Conservation (phyloP, 2,797 vertebrate genomes). For the Siniperca undulata region DNA sequence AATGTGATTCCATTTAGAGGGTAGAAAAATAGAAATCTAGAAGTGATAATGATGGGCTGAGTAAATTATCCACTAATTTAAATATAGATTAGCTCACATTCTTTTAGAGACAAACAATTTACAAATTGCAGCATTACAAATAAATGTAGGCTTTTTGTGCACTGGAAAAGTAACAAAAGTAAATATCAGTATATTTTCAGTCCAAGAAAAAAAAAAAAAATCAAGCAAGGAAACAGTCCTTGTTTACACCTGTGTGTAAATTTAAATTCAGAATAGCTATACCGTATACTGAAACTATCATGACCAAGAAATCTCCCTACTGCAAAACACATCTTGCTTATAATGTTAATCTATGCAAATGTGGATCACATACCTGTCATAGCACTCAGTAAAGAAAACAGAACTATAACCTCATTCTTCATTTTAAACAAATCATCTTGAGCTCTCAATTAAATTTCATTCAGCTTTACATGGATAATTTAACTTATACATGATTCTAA, state of each 20-base stretch:
- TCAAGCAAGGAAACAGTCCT: conserved; percentile 30
- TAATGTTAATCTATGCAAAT: conserved; percentile 39
- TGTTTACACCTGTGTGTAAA: conserved; percentile 31
- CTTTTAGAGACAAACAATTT: conserved; percentile 34
- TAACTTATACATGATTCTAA: conserved; percentile 27
- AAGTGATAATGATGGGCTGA: conserved; percentile 29
- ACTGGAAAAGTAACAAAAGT: conserved; percentile 39
- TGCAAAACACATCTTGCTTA: conserved; percentile 19
- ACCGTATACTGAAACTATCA: conserved; percentile 22
- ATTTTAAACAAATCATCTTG: conserved; percentile 38
- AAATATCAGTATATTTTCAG: conserved; percentile 14
- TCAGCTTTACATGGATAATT: conserved; percentile 1
- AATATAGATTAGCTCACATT: conserved; percentile 51
- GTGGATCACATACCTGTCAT: conserved; percentile 39
- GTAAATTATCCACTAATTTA: conserved; percentile 38
- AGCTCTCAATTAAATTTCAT: conserved; percentile 15
- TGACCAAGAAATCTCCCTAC: conserved; percentile 34
- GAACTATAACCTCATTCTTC: conserved; percentile 12
- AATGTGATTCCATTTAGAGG: conserved; percentile 54
- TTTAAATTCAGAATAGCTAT: conserved; percentile 41
- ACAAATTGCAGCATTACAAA: conserved; percentile 65
- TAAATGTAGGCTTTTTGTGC: conserved; percentile 58
- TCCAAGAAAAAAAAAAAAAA: conserved; percentile 8
- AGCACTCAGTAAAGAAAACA: conserved; percentile 30
- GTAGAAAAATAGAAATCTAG: conserved; percentile 70